Conservation (phyloP, 2,888 invertebrate genomes). For the Malacosoma neustria region DNA sequence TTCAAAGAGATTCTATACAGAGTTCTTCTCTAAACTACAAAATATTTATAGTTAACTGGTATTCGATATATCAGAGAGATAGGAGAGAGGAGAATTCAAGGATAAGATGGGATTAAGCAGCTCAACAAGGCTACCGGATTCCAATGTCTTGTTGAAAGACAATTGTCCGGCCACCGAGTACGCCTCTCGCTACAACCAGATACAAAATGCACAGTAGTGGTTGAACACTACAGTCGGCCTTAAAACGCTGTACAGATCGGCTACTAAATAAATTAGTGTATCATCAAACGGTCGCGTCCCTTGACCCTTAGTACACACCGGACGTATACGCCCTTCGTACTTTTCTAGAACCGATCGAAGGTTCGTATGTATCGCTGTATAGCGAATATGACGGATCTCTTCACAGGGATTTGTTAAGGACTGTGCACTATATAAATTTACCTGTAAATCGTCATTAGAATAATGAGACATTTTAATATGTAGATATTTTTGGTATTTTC, state of each 20-base stretch:
- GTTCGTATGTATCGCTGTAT: no score
- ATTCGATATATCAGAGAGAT: no score
- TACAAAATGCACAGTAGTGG: slow-evolving; percentile 54
- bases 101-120: slow-evolving; percentile 7
- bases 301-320: slow-evolving; percentile 60
- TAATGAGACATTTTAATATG: no score
- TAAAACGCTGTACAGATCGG: slow-evolving; percentile 39
- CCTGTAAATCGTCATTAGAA: no score
- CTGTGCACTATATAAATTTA: slow-evolving; percentile 26
- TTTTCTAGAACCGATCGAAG: slow-evolving; percentile 54
- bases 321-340: slow-evolving; percentile 52
- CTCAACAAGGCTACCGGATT: slow-evolving; percentile 43
- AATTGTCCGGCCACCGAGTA: slow-evolving; percentile 59
- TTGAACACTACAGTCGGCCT: slow-evolving; percentile 60
- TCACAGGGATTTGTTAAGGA: slow-evolving; percentile 35
- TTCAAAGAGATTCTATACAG: no score
- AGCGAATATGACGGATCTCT: slow-evolving; percentile 52
- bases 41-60: no score
- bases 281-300: slow-evolving; percentile 41
- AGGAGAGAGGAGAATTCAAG: no score
- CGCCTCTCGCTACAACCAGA: slow-evolving; percentile 45
- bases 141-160: slow-evolving; percentile 73
- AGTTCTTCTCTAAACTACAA: no score
- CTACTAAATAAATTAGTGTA: slow-evolving; percentile 27
- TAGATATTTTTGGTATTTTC: no score